Evolutionary conservation across 2,113 vertebrate species (phyloP).

Genomic region (Ptilonorhynchus violaceus): DNA sequence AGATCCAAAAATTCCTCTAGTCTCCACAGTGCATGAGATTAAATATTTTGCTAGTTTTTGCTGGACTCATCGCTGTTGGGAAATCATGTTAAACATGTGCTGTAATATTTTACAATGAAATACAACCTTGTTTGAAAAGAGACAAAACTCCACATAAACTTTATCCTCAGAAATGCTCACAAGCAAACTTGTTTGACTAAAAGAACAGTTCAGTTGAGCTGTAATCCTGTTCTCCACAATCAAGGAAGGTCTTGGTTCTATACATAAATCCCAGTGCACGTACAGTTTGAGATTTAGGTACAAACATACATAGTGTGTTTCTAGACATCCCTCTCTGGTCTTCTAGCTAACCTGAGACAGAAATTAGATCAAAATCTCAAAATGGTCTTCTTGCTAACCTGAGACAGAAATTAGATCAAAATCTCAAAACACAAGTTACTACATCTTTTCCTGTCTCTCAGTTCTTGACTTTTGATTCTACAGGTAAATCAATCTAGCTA

Average conservation of each 20-base stretch:
- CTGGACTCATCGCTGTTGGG: neutral
- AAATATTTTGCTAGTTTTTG: neutral
- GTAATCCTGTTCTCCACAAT: neutral
- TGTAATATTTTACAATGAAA: neutral
- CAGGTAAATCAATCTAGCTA: neutral
- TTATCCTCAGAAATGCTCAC: neutral
- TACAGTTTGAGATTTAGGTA: neutral
- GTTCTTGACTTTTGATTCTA: neutral
- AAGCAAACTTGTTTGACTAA: neutral
- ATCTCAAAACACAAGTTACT: neutral
- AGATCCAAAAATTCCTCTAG: neutral
- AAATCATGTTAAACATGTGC: neutral
- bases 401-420: neutral
- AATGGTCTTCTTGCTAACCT: neutral
- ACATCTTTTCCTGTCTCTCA: neutral
- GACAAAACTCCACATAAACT: neutral
- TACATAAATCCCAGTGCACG: accelerated
- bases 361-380: neutral
- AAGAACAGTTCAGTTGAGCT: neutral
- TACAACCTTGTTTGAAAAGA: neutral
- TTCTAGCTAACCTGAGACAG: neutral
- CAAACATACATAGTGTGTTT: neutral
- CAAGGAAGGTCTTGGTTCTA: neutral
- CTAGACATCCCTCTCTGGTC: neutral
- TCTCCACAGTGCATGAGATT: neutral